Conservation (phyloP, 2,797 vertebrate genomes). For the Rachycentron canadum region DNA sequence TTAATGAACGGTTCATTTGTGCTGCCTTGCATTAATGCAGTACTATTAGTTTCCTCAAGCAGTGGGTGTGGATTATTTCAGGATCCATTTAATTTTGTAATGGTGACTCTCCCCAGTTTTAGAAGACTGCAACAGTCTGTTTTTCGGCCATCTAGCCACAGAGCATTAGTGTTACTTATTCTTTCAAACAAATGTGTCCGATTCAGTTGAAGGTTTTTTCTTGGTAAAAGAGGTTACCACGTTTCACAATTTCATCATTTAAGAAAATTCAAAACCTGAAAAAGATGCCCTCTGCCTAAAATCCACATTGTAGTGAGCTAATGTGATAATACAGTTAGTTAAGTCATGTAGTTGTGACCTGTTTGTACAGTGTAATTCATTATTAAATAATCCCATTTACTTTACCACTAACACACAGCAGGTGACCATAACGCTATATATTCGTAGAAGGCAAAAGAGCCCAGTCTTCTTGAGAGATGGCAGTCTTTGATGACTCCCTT, state of each 20-base stretch:
- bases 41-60: conserved; percentile 35
- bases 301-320: neutral
- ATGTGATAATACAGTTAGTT: neutral
- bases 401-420: neutral
- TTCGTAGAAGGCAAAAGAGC: neutral
- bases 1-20: conserved; percentile 44
- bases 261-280: neutral
- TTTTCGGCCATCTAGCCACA: conserved; percentile 15
- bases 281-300: neutral
- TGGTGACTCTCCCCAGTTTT: conserved; percentile 8
- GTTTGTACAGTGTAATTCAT: neutral
- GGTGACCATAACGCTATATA: neutral
- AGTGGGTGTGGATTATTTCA: conserved; percentile 45
- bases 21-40: conserved; percentile 25
- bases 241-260: neutral
- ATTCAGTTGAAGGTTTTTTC: no score
- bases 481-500: conserved; percentile 19
- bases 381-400: conserved; percentile 2
- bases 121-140: neutral
- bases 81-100: conserved; percentile 38
- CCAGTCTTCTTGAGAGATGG: conserved; percentile 14
- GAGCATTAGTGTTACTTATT: neutral
- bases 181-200: conserved; percentile 15
- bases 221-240: neutral
- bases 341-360: neutral